phyloP scores from a whole-genome alignment of 2,888 invertebrate species.

The Synanthedon myopaeformis region DNA sequence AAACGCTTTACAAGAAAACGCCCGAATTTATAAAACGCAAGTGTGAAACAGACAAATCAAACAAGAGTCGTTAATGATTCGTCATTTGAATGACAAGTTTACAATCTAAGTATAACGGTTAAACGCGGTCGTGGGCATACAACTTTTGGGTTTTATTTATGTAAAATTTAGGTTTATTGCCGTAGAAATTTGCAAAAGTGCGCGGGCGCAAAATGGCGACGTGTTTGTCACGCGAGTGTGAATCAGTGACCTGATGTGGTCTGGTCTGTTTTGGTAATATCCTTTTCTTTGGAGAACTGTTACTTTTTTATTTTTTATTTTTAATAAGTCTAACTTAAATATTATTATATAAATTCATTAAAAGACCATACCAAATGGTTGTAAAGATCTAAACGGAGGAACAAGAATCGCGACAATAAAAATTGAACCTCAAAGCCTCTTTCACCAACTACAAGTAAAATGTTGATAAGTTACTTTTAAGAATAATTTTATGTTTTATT shows the following conservation, averaged over 20 bases:
- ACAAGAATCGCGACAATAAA: too few species aligned
- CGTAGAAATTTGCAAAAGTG: not conserved
- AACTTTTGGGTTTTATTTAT: constrained; percentile 5
- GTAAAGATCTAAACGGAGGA: too few species aligned
- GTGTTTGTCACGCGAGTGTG: not conserved
- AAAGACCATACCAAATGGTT: too few species aligned
- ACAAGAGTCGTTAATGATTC: constrained; percentile 21
- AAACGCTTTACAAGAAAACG: not conserved
- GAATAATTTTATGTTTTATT: too few species aligned
- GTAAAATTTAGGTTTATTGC: constrained; percentile 6
- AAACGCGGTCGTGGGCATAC: constrained; percentile 3
- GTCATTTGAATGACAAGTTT: constrained; percentile 27
- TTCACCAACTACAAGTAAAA: too few species aligned
- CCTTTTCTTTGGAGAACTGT: constrained; percentile 1
- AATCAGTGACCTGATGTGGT: constrained; percentile 2
- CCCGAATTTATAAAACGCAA: constrained; percentile 11
- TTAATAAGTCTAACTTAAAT: too few species aligned
- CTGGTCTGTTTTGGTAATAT: constrained; percentile 4
- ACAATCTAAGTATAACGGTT: constrained; percentile 12
- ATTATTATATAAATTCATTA: too few species aligned
- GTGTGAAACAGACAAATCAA: constrained; percentile 6
- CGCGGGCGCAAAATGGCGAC: constrained; percentile 1
- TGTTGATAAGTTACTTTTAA: too few species aligned
- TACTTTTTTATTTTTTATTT: too few species aligned
- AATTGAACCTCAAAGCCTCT: too few species aligned